phyloP scores from a whole-genome alignment of 2,888 invertebrate genomes.

The Argyresthia albistria region DNA sequence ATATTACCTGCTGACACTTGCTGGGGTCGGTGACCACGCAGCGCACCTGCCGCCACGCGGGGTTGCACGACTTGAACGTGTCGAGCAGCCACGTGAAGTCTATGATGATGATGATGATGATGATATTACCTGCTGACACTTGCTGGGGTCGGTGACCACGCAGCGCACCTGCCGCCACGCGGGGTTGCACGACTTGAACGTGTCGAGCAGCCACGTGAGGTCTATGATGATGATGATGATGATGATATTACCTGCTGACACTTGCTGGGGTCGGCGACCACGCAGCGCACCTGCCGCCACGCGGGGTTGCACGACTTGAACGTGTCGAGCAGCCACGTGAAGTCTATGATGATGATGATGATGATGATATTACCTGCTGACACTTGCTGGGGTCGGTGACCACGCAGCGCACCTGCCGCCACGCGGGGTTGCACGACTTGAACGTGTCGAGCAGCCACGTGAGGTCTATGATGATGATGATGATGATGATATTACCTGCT shows the following conservation, averaged over 20 bases:
- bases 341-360: constrained; percentile 59
- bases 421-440: constrained; percentile 66
- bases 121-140: constrained; percentile 53
- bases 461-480: constrained; percentile 59
- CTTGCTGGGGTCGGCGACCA: constrained; percentile 58
- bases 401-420: constrained; percentile 63
- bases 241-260: constrained; percentile 57
- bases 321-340: constrained; percentile 59
- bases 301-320: constrained; percentile 68
- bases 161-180: constrained; percentile 66
- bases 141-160: constrained; percentile 58
- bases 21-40: constrained; percentile 62
- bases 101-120: constrained; percentile 60
- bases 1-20: constrained; percentile 53
- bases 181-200: constrained; percentile 66
- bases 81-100: constrained; percentile 59
- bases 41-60: constrained; percentile 63
- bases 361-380: constrained; percentile 58
- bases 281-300: constrained; percentile 63
- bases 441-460: constrained; percentile 63
- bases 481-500: no score
- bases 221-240: constrained; percentile 64
- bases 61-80: constrained; percentile 66
- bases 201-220: constrained; percentile 56
- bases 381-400: constrained; percentile 58